Evolutionary conservation across 2,797 vertebrate genomes (phyloP), one percentile per base, ranked within the genome.

Genomic region (Oryzias sinensis): DNA sequence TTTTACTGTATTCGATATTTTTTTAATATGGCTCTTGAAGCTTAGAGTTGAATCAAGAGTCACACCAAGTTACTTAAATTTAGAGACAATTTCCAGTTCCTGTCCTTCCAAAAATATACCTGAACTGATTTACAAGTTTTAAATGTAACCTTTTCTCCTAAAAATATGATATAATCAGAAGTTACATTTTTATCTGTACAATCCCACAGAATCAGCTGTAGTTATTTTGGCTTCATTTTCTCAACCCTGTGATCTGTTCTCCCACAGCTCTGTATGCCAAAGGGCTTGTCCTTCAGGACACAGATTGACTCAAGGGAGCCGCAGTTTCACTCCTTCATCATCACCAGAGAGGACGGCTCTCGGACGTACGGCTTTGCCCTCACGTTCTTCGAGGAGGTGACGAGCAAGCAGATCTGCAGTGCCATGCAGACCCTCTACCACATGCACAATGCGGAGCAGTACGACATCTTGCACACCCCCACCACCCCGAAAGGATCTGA

Each of bases 351-450:
- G 90, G 97, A 99, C 59, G 97, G 97, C 84, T 99, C 97, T 16
- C 93, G 97, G 74, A 98, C 97, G 69, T 99, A 98, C 50, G 97
- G 97, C 65, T 99, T 98, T 65, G 92, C 97, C 43, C 96, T 98
- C 84, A 99, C 97, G 0, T 99, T 99, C 92, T 98, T 95, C 17
- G 97, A 99, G 87, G 97, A 98, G 78, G 97, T 99, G 90, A 97
- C 95, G 78, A 99, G 97, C 86, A 96, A 96, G 83, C 97, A 99
- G 93, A 99, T 99, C 90, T 98, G 97, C 91, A 96, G 95, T 43
- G 97, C 97, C 55, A 99, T 99, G 97, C 97, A 99, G 92, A 99
- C 97, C 0, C 92, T 99, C 51, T 99, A 99, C 83, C 97, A 98
- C 80, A 99, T 99, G 97, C 97, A 99, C 93, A 98, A 98, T 6